Conservation (phyloP, 2,888 invertebrate genomes). For the Torymus texanus region DNA sequence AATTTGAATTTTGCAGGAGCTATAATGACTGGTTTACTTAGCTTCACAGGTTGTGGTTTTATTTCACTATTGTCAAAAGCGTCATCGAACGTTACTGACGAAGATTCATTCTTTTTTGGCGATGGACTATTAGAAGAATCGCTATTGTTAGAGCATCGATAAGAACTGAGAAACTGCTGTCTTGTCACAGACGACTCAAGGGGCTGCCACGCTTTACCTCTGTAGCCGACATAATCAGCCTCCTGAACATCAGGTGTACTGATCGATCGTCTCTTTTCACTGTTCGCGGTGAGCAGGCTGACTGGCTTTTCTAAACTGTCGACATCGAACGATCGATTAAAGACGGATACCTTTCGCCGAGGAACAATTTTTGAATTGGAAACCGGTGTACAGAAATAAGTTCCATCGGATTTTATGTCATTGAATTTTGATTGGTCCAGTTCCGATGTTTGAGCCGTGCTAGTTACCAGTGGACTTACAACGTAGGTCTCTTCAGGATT, state of each 20-base stretch:
- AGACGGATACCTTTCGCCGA: slow-evolving; percentile 67
- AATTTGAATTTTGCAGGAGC: slow-evolving; percentile 59
- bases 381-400: slow-evolving; percentile 46
- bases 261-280: slow-evolving; percentile 45
- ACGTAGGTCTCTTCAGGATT: slow-evolving; percentile 20
- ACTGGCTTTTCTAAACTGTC: slow-evolving; percentile 54
- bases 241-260: slow-evolving; percentile 46
- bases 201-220: not conserved
- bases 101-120: slow-evolving; percentile 41
- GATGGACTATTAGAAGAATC: slow-evolving; percentile 56
- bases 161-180: slow-evolving; percentile 50
- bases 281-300: slow-evolving; percentile 1
- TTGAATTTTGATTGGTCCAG: not conserved
- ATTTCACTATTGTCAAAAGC: not conserved
- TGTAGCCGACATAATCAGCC: slow-evolving; percentile 7
- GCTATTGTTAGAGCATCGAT: slow-evolving; percentile 57
- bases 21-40: slow-evolving; percentile 47
- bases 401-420: not conserved
- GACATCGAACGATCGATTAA: slow-evolving; percentile 66
- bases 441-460: slow-evolving; percentile 8
- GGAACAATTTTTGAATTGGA: slow-evolving; percentile 56
- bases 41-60: not conserved
- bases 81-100: not conserved
- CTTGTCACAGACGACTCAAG: slow-evolving; percentile 24
- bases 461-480: slow-evolving; percentile 14